A percentile compares a stretch with the other conserved stretches of the same genome.
Conservation (phyloP, 2,888 invertebrate species). For the Yponomeuta malinellus region DNA sequence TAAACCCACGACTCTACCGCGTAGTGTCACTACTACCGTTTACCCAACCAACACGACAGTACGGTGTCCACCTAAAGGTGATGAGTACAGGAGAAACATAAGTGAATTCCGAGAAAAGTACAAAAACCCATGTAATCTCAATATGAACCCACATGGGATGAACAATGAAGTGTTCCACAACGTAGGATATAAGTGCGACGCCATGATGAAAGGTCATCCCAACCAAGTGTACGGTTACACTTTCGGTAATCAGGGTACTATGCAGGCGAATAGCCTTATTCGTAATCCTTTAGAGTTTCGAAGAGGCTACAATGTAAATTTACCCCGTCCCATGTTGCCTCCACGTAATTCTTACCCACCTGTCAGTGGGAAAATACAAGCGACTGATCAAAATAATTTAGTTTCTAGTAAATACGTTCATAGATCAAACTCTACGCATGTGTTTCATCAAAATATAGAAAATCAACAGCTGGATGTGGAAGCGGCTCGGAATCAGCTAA, state of each 20-base stretch:
- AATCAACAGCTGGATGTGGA: constrained; percentile 60
- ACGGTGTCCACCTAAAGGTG: constrained; percentile 60
- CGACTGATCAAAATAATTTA: constrained; percentile 67
- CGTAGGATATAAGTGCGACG: constrained; percentile 64
- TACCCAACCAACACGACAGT: constrained; percentile 65
- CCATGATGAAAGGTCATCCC: constrained; percentile 55
- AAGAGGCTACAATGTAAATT: constrained; percentile 74
- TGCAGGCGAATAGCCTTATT: constrained; percentile 67
- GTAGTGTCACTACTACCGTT: constrained; percentile 65
- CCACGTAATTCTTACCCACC: constrained; percentile 79
- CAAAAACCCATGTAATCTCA: constrained; percentile 71
- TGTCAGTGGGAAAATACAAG: constrained; percentile 73
- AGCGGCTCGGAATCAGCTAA: constrained; percentile 63
- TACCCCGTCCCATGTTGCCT: constrained; percentile 76
- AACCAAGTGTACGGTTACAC: constrained; percentile 71
- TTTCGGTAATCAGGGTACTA: constrained; percentile 74
- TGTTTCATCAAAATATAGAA: constrained; percentile 67
- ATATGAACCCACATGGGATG: constrained; percentile 45
- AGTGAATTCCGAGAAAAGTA: constrained; percentile 79
- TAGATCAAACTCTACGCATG: constrained; percentile 78
- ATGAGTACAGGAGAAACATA: constrained; percentile 77
- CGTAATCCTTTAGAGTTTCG: constrained; percentile 75
- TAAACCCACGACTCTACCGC: constrained; percentile 68
- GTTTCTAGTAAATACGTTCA: constrained; percentile 74
- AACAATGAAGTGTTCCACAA: constrained; percentile 67